Base-by-base conservation (phyloP, 2,113 vertebrate genomes). In the Cisticola juncidis region DNA sequence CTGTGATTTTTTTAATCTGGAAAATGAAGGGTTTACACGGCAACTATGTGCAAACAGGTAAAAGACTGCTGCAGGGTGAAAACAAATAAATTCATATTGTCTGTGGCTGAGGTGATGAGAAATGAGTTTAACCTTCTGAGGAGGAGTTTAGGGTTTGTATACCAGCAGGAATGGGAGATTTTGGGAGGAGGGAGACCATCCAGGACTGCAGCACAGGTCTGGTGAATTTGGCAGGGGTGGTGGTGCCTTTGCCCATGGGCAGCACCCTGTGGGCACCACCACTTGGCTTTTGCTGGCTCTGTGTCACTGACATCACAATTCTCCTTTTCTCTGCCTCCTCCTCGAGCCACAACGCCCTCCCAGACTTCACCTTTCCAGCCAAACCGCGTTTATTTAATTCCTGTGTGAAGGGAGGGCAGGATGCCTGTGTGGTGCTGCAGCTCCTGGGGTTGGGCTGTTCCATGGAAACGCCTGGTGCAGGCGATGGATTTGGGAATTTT, bases 241-340 rank as follows among this genome's bases (percentile, higher is more conserved):
- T 56, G 40, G 14, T 44, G 19, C 14, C 25, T 54, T 74, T 66
- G 62, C 35, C 74, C 4, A 1, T 4, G 50, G 16, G 16, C 65
- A 85, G 29, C 33, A 71, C 60, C 8, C 45, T 10, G 6, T 6
- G 36, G 61, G 11, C 71, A 60, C 4, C 26, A 24, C 11, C 36
- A 17, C 26, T 29, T 44, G 66, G 24, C 1, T 82, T 68, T 56
- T 4, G 12, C 22, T 11, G 8, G 23, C 12, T 9, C 19, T 9
- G 13, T 42, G n/a, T n/a, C 3, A 0, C 21, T n/a, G 50, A 9
- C 38, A 5, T 11, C 9, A 6, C 1, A 36, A 0, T 5, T 6
- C 9, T 61, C 44, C n/a, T 61, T 81, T 71, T 11, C 28, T 64
- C 38, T 81, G 45, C 62, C 76, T 62, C 62, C n/a, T 66, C 25